Evolutionary conservation across 2,797 vertebrate species (phyloP).

Genomic region (Threskiornis aethiopicus): DNA sequence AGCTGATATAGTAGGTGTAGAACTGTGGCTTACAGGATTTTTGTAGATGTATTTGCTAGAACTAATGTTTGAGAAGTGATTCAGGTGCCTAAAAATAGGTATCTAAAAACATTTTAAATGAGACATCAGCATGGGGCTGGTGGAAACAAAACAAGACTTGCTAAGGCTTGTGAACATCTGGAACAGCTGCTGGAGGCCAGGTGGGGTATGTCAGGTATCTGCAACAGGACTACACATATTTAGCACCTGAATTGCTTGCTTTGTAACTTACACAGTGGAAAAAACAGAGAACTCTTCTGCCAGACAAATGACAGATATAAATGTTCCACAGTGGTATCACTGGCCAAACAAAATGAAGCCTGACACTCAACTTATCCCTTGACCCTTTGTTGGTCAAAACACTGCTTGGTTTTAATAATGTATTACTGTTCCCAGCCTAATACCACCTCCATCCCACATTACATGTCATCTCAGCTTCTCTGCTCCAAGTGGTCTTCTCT

Average conservation of each 20-base stretch:
- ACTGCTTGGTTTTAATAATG: not conserved
- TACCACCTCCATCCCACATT: not conserved
- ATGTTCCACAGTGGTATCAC: not conserved
- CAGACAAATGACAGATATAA: not conserved
- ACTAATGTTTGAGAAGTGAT: not conserved
- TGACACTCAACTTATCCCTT: not conserved
- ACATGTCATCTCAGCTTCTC: not conserved
- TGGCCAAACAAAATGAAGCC: not conserved
- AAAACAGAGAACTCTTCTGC: not conserved
- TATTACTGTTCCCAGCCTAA: not conserved
- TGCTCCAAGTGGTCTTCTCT: not conserved
- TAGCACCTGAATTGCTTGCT: fast-evolving
- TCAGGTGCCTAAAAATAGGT: not conserved
- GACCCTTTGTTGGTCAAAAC: not conserved
- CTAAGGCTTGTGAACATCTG: not conserved
- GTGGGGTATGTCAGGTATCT: not conserved
- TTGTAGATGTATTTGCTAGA: not conserved
- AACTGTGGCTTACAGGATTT: not conserved
- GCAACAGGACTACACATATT: not conserved
- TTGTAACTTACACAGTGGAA: not conserved
- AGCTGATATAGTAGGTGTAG: not conserved
- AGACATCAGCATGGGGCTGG: not conserved
- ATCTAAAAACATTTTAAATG: not conserved
- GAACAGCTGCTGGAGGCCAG: not conserved
- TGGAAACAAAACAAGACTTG: not conserved